Evolutionary conservation across 2,113 vertebrate genomes (phyloP), one percentile per base, ranked within the genome.

Genomic region (Hippopotamus amphibius): DNA sequence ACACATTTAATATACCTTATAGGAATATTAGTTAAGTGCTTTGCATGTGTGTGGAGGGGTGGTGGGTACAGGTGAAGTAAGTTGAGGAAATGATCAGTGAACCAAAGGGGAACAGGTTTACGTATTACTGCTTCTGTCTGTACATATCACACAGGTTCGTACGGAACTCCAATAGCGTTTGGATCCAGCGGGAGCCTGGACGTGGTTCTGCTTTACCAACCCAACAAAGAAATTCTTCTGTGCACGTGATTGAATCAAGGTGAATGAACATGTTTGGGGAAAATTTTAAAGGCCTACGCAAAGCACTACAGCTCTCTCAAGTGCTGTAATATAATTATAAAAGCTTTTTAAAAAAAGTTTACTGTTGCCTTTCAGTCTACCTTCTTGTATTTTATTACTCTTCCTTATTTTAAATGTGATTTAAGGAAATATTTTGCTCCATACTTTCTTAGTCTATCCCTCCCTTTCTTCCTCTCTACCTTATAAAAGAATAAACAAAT

Each of bases 361-460:
- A 46, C 24, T 55, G 2, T 28, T 65, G 43, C 8, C 65, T 96
- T 93, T 59, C 69, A 59, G 26, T 21, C 33, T 65, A 81, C 12
- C 19, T 90, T 83, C 13, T 69, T 90, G 11, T 59, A 81, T 72
- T 90, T 96, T 87, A 66, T 33, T 83, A 79, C 10, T 83, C 21
- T 6, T 74, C 30, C 48, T 82, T 59, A 79, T 24, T 77, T 81
- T 53, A 96, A 86, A 89, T 87, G 19, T 90, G 63, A 90, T 69
- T 90, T 72, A 77, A 85, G 41, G 59, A 71, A 90, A 88, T 33
- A 4, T 55, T 82, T 76, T 82, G 30, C 3, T 5, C 37, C 28
- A 59, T 63, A 26, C 7, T 81, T 94, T 57, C 72, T 72, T 87
- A 30, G 81, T 66, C 65, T 26, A 41, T 26, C 30, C 10, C 12